A percentile compares a stretch with the other conserved stretches of the same genome.
phyloP scores from a whole-genome alignment of 2,888 invertebrate genomes.

The Xanthorhoe designata region DNA sequence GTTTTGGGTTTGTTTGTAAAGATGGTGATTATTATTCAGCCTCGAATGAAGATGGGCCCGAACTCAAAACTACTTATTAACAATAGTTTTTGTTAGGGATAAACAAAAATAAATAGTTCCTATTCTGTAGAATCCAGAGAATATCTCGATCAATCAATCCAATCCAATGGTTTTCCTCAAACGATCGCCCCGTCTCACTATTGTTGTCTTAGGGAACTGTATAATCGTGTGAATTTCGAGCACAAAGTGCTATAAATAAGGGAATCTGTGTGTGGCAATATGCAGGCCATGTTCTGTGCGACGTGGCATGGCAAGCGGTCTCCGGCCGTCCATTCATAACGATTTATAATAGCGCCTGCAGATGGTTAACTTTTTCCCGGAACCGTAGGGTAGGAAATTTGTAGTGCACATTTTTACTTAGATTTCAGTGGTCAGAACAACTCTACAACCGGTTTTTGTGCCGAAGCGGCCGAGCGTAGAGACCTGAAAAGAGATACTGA shows the following conservation, averaged over 20 bases:
- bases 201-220: conserved; percentile 16
- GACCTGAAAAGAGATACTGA: no score
- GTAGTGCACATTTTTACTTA: no score
- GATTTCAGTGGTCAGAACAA: no score
- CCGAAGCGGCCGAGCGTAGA: no score
- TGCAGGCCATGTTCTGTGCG: conserved; percentile 50
- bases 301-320: conserved; percentile 66
- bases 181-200: conserved; percentile 2
- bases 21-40: no score
- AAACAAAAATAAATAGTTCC: no score
- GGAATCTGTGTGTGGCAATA: conserved; percentile 51
- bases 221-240: conserved; percentile 56
- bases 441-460: no score
- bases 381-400: conserved; percentile 44
- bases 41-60: no score
- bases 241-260: conserved; percentile 61
- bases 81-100: no score
- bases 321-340: conserved; percentile 71
- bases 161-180: conserved; percentile 17
- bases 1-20: no score
- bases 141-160: not conserved
- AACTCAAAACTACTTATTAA: no score
- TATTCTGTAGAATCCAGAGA: not conserved
- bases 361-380: conserved; percentile 59
- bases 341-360: conserved; percentile 66